Evolutionary conservation across 2,888 invertebrate species (phyloP), one percentile per base, ranked within the genome.

Genomic region (Agrochola lota): DNA sequence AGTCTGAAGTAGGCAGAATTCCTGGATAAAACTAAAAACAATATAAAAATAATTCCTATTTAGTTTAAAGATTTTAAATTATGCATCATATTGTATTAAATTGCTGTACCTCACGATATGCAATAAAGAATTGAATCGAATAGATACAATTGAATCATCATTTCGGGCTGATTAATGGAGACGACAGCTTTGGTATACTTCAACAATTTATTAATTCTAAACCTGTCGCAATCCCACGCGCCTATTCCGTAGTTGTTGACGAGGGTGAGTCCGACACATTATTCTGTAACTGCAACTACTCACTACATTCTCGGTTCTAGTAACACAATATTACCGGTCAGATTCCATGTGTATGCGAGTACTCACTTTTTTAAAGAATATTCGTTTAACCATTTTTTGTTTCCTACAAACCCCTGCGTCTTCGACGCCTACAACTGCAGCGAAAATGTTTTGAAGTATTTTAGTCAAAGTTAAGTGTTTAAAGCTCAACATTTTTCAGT

Each of bases 241-340:
- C 30, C 35, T 62, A 35, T 69, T 23, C 30, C 5, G 71, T 63
- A 71, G n/a, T 59, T 74, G 7, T 73, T 83, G 83, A 80, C 68
- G 78, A 85, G 78, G 83, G 83, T 77, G 55, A 40, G 43, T n/a
- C 26, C 26, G 35, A 66, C 57, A 68, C 52, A 75, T 63, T 60
- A 76, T 67, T 72, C 64, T 64, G 63, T 66, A 71, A 59, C 35
- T 64, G 20, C 30, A 46, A 35, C 35, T 26, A 62, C 55, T 81
- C 30, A 67, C 30, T 52, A 30, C 30, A 43, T 20, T 52, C n/a
- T n/a, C 17, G n/a, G n/a, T 67, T 23, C 57, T 55, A 71, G n/a
- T 71, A 35, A 64, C 17, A 23, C 23, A 40, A 70, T 67, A 40
- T 40, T 75, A 15, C 49, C 74, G 30, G 40, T 52, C 35, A 52